A percentile compares a stretch with the other conserved stretches of the same genome.
Evolutionary conservation across 2,113 vertebrate genomes (phyloP).

Genomic region (Poeciliopsis occidentalis): DNA sequence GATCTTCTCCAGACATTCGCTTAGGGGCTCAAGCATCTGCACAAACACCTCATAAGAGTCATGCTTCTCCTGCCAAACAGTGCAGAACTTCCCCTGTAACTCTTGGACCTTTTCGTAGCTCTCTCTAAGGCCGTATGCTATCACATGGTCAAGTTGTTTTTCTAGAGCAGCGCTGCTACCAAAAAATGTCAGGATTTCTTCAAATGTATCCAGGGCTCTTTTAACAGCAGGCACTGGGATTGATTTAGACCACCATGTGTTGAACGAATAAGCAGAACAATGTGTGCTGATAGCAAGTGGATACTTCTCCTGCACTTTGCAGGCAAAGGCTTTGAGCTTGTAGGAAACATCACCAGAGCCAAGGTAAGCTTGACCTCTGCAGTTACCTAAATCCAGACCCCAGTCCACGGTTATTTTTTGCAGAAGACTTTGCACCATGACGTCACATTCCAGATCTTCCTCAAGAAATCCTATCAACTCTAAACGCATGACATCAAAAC

Average conservation of each 20-base stretch:
- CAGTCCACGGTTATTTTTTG: conserved; percentile 88
- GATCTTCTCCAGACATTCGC: conserved; percentile 88
- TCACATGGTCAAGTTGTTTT: conserved; percentile 86
- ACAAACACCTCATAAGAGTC: conserved; percentile 91
- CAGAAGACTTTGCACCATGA: conserved; percentile 85
- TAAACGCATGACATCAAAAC: conserved; percentile 89
- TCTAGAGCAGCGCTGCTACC: conserved; percentile 82
- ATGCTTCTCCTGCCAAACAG: conserved; percentile 89
- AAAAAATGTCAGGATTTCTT: conserved; percentile 88
- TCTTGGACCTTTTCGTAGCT: conserved; percentile 86
- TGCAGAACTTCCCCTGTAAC: conserved; percentile 86
- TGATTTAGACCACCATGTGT: conserved; percentile 91
- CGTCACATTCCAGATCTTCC: conserved; percentile 81
- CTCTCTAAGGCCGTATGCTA: conserved; percentile 86
- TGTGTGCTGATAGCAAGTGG: conserved; percentile 92
- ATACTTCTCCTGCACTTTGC: conserved; percentile 90
- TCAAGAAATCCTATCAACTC: conserved; percentile 93
- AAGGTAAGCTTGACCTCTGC: conserved; percentile 92
- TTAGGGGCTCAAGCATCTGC: conserved; percentile 89
- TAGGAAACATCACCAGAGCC: conserved; percentile 90
- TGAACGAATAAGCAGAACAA: conserved; percentile 93
- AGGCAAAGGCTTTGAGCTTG: conserved; percentile 93
- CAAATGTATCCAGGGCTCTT: conserved; percentile 86
- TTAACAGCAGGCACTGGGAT: conserved; percentile 88
- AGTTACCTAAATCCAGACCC: conserved; percentile 91